phyloP scores from a whole-genome alignment of 2,797 vertebrate genomes.

The Petrocephalus schoutedeni region DNA sequence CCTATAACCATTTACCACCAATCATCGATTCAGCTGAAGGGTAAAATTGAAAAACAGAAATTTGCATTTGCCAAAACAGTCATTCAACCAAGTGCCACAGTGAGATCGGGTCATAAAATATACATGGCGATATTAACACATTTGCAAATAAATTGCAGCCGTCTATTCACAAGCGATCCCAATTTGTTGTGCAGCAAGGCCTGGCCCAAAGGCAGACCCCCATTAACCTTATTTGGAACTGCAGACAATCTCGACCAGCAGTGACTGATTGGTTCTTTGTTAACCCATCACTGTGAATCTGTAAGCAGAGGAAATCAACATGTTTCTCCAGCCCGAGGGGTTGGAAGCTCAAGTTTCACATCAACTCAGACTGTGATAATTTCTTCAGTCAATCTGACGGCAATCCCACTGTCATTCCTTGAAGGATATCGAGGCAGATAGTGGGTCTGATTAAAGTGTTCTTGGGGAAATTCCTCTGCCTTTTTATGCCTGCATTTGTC shows the following conservation, averaged over 20 bases:
- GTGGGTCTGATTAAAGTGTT: constrained; percentile 10
- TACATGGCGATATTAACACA: constrained; percentile 27
- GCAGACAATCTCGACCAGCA: constrained; percentile 3
- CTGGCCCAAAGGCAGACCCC: constrained; percentile 6
- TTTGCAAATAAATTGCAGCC: constrained; percentile 33
- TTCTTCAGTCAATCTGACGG: neutral
- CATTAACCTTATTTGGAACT: constrained; percentile 10
- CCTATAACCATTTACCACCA: neutral
- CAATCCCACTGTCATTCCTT: neutral
- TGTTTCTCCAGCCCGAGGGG: neutral
- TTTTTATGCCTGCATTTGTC: neutral
- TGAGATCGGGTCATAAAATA: constrained; percentile 22
- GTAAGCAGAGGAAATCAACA: constrained; percentile 6
- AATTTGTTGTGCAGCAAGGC: constrained; percentile 16
- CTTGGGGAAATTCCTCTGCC: neutral
- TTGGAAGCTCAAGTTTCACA: neutral
- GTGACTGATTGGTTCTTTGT: constrained; percentile 12
- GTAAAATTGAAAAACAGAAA: neutral
- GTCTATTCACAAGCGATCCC: constrained; percentile 5
- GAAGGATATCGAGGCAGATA: constrained; percentile 8
- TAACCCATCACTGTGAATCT: neutral
- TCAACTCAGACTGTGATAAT: neutral
- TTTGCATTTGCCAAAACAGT: constrained; percentile 28
- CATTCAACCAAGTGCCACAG: neutral
- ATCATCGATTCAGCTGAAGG: constrained; percentile 9